phyloP scores from a whole-genome alignment of 2,888 invertebrate species.

The Melinopterus prodromus region DNA sequence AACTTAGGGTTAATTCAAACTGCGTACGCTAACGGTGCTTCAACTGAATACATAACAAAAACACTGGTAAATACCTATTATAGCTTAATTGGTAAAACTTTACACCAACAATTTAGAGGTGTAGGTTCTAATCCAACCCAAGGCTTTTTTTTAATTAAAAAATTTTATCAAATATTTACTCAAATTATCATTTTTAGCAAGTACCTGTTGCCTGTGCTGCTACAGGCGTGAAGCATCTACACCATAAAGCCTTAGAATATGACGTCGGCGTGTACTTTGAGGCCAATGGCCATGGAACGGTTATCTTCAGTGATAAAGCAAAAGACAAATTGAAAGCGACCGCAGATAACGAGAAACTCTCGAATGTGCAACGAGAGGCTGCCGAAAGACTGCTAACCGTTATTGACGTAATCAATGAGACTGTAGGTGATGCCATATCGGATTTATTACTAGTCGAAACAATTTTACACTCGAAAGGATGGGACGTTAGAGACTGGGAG shows the following conservation, averaged over 20 bases:
- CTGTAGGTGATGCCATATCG: slow-evolving; percentile 96
- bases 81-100: no score
- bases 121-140: not conserved
- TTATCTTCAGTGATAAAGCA: slow-evolving; percentile 79
- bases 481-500: slow-evolving; percentile 84
- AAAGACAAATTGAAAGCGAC: slow-evolving; percentile 66
- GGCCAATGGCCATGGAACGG: slow-evolving; percentile 98
- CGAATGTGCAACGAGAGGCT: slow-evolving; percentile 61
- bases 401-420: slow-evolving; percentile 90
- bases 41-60: slow-evolving; percentile 87
- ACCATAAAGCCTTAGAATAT: slow-evolving; percentile 87
- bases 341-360: slow-evolving; percentile 51
- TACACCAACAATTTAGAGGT: not conserved
- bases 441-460: slow-evolving; percentile 95
- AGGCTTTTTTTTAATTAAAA: not conserved
- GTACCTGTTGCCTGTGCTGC: slow-evolving; percentile 90
- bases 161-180: not conserved
- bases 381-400: slow-evolving; percentile 72
- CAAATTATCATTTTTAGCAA: slow-evolving; percentile 67
- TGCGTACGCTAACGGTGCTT: slow-evolving; percentile 98
- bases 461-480: slow-evolving; percentile 83
- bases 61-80: slow-evolving; percentile 65
- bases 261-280: slow-evolving; percentile 99
- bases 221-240: slow-evolving; percentile 97
- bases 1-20: slow-evolving; percentile 93